Base-by-base conservation (phyloP, 1,140 invertebrate species). In the Cheumatopsyche charites region DNA sequence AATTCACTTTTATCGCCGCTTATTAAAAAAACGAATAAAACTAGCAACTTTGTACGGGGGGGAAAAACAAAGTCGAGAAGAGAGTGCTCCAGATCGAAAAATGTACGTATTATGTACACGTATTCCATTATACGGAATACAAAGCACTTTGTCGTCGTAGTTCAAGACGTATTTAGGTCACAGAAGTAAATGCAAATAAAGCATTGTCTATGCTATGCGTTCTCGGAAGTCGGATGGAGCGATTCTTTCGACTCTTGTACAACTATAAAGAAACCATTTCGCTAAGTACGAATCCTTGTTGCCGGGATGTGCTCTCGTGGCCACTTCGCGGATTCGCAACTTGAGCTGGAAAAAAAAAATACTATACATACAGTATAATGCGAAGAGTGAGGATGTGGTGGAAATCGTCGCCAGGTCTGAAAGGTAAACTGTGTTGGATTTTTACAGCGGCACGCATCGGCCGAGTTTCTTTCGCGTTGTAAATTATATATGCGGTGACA, bases 231-330 rank as follows among this genome's bases (percentile, higher is more conserved):
- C 41, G 36, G 62, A 63, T 43, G 15, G 62, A 63, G 62, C 62
- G 29, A 23, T 63, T 21, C 41, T 43, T 63, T 63, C 19, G 62
- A 42, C 62, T 41, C 62, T 15, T 63, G 26, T 42, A 63, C 29
- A 63, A 63, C 29, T 63, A 43, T 63, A 63, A 63, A 63, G 41
- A 43, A 41, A 43, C 62, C 62, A 63, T 63, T 63, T 63, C 29
- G n/a, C 41, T 42, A 63, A 63, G 62, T 63, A 63, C 23, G 41
- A 63, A 63, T 63, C 62, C 62, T 63, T 63, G 62, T 63, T 42
- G 23, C 62, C 29, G 62, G 62, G 62, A 13, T 23, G 55, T 58
- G 23, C 55, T 58, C 23, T 58, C 12, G 55, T 19, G 55, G 21
- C 23, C 55, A 19, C 55, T 25, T 58, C 55, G 21, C 17, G 21